These are phyloP conservation scores for Chloebia gouldiae DNA, from an alignment of 2,113 vertebrate genomes.

Conservation along the genomic window DNA sequence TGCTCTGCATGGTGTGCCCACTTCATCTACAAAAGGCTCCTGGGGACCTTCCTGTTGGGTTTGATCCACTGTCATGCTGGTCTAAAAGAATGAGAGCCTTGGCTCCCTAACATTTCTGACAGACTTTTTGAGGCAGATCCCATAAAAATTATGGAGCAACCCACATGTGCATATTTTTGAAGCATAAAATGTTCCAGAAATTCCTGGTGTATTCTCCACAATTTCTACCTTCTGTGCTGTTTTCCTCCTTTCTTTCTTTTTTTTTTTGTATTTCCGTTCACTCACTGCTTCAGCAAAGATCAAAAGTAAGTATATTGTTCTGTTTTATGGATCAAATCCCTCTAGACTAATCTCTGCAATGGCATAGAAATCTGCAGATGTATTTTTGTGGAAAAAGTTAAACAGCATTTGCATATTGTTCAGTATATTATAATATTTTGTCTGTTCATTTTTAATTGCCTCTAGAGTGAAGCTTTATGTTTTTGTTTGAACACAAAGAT, in stretches of 20 bases:
- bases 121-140: background rate
- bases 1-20: background rate
- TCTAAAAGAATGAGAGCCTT: background rate
- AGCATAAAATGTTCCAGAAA: background rate
- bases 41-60: background rate
- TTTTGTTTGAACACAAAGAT: slow-evolving; percentile 3
- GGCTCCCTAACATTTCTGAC: background rate
- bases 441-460: slow-evolving; percentile 8
- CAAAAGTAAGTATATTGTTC: background rate
- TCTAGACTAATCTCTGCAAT: background rate
- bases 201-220: background rate
- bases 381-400: background rate
- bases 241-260: background rate
- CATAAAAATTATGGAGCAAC: background rate
- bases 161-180: background rate
- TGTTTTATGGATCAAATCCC: background rate
- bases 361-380: background rate
- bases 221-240: background rate
- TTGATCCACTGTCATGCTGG: background rate
- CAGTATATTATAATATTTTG: background rate
- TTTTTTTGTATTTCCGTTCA: background rate
- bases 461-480: background rate
- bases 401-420: background rate
- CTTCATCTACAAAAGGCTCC: background rate
- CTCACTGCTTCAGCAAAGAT: background rate